Conservation (phyloP, 2,113 vertebrate genomes). For the Callaeas wilsoni region DNA sequence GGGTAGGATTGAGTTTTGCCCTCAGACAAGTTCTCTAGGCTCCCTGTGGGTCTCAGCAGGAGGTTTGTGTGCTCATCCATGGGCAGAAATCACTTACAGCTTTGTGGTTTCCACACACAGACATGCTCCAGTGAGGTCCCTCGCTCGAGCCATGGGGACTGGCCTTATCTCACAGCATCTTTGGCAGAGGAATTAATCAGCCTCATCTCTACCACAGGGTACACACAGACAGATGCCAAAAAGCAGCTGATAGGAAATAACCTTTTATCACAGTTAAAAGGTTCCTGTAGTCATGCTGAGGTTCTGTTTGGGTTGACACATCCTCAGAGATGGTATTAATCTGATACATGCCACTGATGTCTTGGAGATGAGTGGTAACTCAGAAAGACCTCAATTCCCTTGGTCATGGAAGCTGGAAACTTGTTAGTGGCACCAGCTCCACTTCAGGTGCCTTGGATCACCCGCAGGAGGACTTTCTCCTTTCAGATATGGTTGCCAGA, state of each 20-base stretch:
- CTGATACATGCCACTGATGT: background rate
- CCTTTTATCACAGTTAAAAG: background rate
- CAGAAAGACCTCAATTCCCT: background rate
- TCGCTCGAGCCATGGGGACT: rapidly evolving
- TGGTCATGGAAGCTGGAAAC: background rate
- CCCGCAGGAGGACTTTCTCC: background rate
- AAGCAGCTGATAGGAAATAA: background rate
- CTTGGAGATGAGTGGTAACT: background rate
- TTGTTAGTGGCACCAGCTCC: background rate
- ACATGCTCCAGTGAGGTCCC: background rate
- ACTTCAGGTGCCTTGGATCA: background rate
- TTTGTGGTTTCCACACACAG: background rate
- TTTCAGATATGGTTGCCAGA: background rate
- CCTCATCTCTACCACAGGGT: background rate
- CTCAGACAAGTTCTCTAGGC: background rate
- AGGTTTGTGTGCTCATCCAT: background rate
- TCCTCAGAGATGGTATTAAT: background rate
- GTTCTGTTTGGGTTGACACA: background rate
- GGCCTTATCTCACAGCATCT: background rate
- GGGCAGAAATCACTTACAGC: background rate
- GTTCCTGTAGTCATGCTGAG: background rate
- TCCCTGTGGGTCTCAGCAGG: background rate
- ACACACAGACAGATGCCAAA: background rate
- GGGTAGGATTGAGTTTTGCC: background rate
- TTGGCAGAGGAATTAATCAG: background rate